These are phyloP conservation scores for Diarsia dahlii DNA, from an alignment of 2,888 invertebrate genomes.

Conservation along the genomic window DNA sequence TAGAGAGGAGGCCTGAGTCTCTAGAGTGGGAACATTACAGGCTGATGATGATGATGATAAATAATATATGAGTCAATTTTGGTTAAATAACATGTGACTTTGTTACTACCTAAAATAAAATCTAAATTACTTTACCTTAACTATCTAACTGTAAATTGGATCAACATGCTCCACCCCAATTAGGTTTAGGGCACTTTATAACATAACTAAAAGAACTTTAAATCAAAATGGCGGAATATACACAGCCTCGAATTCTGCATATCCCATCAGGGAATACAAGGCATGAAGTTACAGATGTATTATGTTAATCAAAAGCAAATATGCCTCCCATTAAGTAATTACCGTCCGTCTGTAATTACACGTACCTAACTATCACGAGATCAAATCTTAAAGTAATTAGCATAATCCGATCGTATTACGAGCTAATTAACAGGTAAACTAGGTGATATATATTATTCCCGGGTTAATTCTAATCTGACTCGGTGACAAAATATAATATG, in stretches of 20 bases:
- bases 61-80: constrained; percentile 10
- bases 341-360: constrained; percentile 36
- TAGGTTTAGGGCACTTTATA: not conserved
- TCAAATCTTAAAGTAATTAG: constrained; percentile 44
- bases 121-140: too few relatives aligned
- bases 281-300: not conserved
- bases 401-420: constrained; percentile 42
- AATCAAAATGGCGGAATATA: not conserved
- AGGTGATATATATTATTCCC: constrained; percentile 45
- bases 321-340: constrained; percentile 30
- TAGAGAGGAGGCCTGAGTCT: too few relatives aligned
- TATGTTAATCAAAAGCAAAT: constrained; percentile 36
- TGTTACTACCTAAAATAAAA: not conserved
- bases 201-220: not conserved
- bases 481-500: constrained; percentile 7
- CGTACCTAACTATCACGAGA: constrained; percentile 16
- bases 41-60: too few relatives aligned
- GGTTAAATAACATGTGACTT: not conserved
- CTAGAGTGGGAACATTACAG: too few relatives aligned
- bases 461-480: constrained; percentile 19
- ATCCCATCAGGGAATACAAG: too few relatives aligned
- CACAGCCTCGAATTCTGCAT: not conserved
- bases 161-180: not conserved
- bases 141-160: too few relatives aligned
- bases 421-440: constrained; percentile 40